Evolutionary conservation across 2,113 vertebrate species (phyloP), one percentile per base, ranked within the genome.

Genomic region (Antidorcas marsupialis): DNA sequence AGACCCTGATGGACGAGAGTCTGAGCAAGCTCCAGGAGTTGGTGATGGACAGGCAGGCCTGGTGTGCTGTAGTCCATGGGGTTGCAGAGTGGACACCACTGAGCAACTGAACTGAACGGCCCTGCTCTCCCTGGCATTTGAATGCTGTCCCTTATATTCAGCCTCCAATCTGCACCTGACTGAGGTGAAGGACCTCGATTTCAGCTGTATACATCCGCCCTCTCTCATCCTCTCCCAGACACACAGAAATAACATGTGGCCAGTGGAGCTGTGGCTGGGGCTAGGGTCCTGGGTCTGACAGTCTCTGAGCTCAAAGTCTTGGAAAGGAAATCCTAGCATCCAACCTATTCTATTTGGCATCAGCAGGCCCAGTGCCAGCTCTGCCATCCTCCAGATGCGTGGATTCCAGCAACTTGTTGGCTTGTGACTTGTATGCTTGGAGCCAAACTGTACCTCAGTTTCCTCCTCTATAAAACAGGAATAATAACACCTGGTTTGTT

Each of bases 241-340:
- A 11, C 12, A 52, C 5, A 11, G 5, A 47, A 30, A 50, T 81
- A n/a, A 62, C 19, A 2, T 0, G 1, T 16, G 81, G 45, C 36
- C 53, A 19, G 17, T 5, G 36, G 16, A 81, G 11, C n/a, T 67
- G 2, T 1, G 27, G 28, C 17, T 33, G 67, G 74, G 53, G 50
- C 53, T 3, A 14, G 33, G 9, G 55, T n/a, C 33, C 28, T 14
- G 30, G 39, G 15, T 27, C 28, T 67, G 47, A 2, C 25, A 39
- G 11, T 28, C 53, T 64, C 64, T 82, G 19, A 86, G 30, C 45
- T 71, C 33, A 19, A 39, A 23, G 81, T 59, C 27, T 71, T 36
- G 28, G 53, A 95, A 5, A 93, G 36, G 50, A 78, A 33, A 47
- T 15, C 45, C 28, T 11, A 33, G 50, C 30, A 27, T 53, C 5